Evolutionary conservation across 1,140 invertebrate species (phyloP), one percentile per base, ranked within the genome.

Genomic region (Monochamus saltuarius): DNA sequence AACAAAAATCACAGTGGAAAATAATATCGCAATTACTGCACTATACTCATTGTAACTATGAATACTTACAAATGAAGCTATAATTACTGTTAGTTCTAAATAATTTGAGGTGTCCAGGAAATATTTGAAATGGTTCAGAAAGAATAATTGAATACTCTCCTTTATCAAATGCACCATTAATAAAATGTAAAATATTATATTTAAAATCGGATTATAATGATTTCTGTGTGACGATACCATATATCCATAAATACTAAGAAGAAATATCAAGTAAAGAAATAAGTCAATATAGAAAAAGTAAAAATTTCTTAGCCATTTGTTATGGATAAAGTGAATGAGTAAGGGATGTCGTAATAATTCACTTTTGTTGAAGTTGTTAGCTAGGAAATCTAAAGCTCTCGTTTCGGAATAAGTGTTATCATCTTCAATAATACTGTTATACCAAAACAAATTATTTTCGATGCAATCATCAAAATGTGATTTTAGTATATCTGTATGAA

Each of bases 401-500:
- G 49, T 52, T 49, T 61, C 64, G 8, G 58, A 61, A 45, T 64
- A 63, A 2, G 40, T 8, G 7, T 53, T 36, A 10, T 56, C 49
- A 47, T 66, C 65, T 19, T 35, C 46, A 9, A 68, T 50, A 16
- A 68, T 52, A 56, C 58, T 66, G 56, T 68, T 53, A 45, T 61
- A 68, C 4, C 45, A 43, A 16, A 51, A 58, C 7, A 58, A 35
- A 4, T 43, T 56, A 17, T 35, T n/a, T 34, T 61, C 47, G 13
- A 68, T 38, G 46, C 64, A 68, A 6, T 68, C 52, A 36, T 68
- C 64, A 8, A 68, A 47, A 63, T 66, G 64, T 1, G 17, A n/a
- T 17, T 47, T 58, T 29, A 66, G 14, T 16, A 29, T 54, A 38
- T 55, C 19, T 14, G 17, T 19, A 42, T 45, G 13, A 13, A 60